These are phyloP conservation scores for Oxystoma pomonae DNA, from an alignment of 2,888 invertebrate species.

Conservation along the genomic window DNA sequence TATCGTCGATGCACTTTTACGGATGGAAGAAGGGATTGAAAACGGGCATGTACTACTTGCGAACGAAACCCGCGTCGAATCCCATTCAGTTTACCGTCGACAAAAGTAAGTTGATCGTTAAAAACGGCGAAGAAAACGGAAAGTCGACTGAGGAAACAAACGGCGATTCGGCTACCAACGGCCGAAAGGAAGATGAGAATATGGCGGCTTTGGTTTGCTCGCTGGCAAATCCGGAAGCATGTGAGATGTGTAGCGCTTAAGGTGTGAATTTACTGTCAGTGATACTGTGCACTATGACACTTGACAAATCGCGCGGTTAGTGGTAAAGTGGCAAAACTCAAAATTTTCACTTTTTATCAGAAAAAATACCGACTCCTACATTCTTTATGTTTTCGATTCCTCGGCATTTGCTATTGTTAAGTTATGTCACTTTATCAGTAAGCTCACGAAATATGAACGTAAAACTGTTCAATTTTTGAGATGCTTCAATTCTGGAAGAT, in stretches of 20 bases:
- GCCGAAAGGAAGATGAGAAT: constrained; percentile 46
- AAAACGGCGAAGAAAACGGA: constrained; percentile 17
- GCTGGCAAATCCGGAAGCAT: constrained; percentile 81
- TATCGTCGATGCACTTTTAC: constrained; percentile 98
- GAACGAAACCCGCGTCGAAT: constrained; percentile 90
- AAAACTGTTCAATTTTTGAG: too few species aligned
- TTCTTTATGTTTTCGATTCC: too few species aligned
- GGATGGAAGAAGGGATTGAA: constrained; percentile 96
- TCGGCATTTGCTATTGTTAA: too few species aligned
- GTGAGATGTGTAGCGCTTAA: constrained; percentile 82
- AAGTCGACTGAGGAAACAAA: background rate
- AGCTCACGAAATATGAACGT: too few species aligned
- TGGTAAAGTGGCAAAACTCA: background rate
- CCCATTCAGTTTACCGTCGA: constrained; percentile 98
- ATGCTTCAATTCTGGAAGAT: too few species aligned
- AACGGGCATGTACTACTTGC: constrained; percentile 99
- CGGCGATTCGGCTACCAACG: constrained; percentile 31
- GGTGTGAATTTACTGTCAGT: background rate
- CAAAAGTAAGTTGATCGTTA: constrained; percentile 61
- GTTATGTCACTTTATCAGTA: too few species aligned
- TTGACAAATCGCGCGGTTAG: background rate
- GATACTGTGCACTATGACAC: background rate
- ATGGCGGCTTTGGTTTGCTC: constrained; percentile 82
- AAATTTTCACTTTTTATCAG: too few species aligned
- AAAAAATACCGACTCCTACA: too few species aligned